Conservation (phyloP, 2,113 vertebrate species). For the Nothocercus julius region DNA sequence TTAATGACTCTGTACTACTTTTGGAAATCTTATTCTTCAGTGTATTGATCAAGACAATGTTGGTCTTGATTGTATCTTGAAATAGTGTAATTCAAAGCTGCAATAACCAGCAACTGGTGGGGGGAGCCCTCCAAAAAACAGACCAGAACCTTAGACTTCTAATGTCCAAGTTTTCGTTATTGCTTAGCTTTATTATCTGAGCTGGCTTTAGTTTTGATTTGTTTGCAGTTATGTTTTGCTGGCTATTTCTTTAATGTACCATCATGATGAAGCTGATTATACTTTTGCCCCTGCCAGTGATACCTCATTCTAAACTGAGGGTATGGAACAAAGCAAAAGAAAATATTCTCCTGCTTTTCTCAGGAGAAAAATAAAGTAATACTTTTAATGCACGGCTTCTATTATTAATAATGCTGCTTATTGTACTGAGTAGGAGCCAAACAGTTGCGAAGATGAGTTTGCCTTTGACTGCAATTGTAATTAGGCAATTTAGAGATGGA, state of each 20-base stretch:
- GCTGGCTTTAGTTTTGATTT: background rate
- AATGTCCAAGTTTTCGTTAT: background rate
- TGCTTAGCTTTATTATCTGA: background rate
- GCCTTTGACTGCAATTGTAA: background rate
- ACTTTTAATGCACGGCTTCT: background rate
- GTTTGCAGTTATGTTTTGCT: background rate
- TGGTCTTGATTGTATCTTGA: constrained; percentile 19
- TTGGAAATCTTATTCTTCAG: constrained; percentile 11
- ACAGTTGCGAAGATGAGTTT: background rate
- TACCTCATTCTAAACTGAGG: background rate
- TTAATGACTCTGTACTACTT: constrained; percentile 30
- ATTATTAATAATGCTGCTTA: background rate
- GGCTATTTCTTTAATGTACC: fast-evolving
- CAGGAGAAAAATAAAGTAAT: background rate
- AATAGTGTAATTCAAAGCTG: background rate
- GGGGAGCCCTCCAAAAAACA: background rate
- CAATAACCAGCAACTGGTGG: background rate
- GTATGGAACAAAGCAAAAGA: background rate
- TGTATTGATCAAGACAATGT: constrained; percentile 27
- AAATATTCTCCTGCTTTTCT: background rate
- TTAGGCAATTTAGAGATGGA: background rate
- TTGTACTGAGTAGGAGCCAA: background rate
- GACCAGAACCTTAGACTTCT: background rate
- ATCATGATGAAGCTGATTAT: background rate
- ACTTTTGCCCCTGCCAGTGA: background rate